phyloP scores from a whole-genome alignment of 2,888 invertebrate species.

The Rhogogaster chlorosoma region DNA sequence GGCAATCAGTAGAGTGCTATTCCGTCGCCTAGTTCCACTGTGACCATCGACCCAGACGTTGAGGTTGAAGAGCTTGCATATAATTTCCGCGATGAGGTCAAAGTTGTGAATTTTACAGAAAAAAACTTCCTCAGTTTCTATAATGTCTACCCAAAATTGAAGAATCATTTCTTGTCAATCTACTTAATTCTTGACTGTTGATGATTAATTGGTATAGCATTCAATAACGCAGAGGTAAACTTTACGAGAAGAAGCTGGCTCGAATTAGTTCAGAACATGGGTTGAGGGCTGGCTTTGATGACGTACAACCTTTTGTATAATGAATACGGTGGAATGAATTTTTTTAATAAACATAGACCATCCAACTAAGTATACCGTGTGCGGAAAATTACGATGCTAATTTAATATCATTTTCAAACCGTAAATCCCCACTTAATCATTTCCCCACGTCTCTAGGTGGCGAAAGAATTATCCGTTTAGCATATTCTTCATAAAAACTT shows the following conservation, averaged over 20 bases:
- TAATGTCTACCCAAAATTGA: background rate
- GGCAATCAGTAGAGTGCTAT: slow-evolving; percentile 43
- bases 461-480: background rate
- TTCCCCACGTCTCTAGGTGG: background rate
- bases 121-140: background rate
- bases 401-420: background rate
- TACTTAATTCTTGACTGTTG: background rate
- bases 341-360: slow-evolving; percentile 14
- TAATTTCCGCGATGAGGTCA: background rate
- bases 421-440: background rate
- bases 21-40: slow-evolving; percentile 17
- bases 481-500: background rate
- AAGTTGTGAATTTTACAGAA: background rate
- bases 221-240: background rate
- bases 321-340: background rate
- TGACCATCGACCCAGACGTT: background rate
- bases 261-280: background rate
- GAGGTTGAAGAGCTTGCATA: slow-evolving; percentile 8
- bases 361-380: background rate
- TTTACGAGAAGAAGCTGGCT: background rate
- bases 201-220: background rate
- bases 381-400: background rate
- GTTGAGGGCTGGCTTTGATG: slow-evolving; percentile 6
- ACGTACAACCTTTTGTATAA: slow-evolving; percentile 12
- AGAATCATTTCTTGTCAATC: background rate